Base-by-base conservation (phyloP, 2,797 vertebrate genomes). In the Cyprinodon diabolis region DNA sequence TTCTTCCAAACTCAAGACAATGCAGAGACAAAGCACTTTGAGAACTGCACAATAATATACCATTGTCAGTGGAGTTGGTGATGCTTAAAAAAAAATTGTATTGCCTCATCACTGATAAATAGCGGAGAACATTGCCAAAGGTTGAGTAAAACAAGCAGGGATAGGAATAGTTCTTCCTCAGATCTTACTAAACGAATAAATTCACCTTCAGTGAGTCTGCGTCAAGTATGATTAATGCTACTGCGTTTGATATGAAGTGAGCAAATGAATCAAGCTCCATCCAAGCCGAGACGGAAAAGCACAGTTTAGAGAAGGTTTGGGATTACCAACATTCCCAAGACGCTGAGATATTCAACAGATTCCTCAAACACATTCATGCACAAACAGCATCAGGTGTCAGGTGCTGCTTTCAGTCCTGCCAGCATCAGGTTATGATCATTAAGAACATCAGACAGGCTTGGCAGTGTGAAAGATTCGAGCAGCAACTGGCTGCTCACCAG, bases 321-420 rank as follows among this genome's bases (percentile, higher is more conserved):
- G 85, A 84, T 87, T 85, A 88, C 78, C 75, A 81, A 67, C 84
- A 84, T 88, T 88, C 86, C 79, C 73, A 0, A 56, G 78, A 78
- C 83, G 66, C 77, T 78, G 83, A 86, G 83, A 76, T 75, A 85
- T 86, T 87, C 56, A 1, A 30, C 74, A 52, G 82, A 91, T 88
- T 87, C 84, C 85, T 73, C 77, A 15, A 66, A 77, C 68, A 82
- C 85, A 81, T 77, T 84, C 81, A 85, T 82, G 90, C 80, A 79
- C 77, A 80, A 79, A 75, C 80, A 77, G 83, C 77, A 51, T 91
- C 82, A 89, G 80, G 86, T 90, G 86, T 89, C 89, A 87, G 90
- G 80, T 86, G 88, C 87, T 87, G 80, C 74, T 58, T 10, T 72
- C 25, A 17, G 54, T 12, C 19, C 71, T 58, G 72, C 81, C 78